Conservation (phyloP, 1,140 invertebrate species). For the Macrocentrus cingulum region DNA sequence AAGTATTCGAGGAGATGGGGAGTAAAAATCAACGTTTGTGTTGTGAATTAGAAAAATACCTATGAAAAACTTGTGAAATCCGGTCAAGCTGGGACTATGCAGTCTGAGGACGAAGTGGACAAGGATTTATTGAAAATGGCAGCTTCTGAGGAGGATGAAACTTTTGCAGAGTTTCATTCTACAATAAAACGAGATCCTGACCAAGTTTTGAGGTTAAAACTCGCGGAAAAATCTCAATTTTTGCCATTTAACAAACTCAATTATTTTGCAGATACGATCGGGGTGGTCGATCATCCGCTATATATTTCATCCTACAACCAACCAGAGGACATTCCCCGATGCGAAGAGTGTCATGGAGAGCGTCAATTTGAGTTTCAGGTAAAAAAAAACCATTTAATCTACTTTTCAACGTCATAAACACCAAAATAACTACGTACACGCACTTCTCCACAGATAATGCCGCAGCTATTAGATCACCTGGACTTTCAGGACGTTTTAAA, state of each 20-base stretch:
- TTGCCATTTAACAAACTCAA: constrained; percentile 17
- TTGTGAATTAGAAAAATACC: no score
- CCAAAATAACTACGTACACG: no score
- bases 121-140: not conserved
- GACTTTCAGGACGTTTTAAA: constrained; percentile 69
- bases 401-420: no score
- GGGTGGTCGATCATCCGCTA: constrained; percentile 73
- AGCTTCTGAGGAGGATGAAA: constrained; percentile 69
- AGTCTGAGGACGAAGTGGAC: not conserved
- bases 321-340: constrained; percentile 69
- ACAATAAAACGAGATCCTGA: constrained; percentile 65
- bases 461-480: constrained; percentile 80
- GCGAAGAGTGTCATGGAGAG: constrained; percentile 70
- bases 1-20: not conserved
- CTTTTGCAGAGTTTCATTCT: constrained; percentile 70
- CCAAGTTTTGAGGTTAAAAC: constrained; percentile 75
- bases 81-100: no score
- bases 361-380: constrained; percentile 93
- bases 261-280: constrained; percentile 68
- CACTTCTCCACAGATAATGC: constrained; percentile 91
- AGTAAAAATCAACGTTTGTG: no score
- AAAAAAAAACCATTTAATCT: no score
- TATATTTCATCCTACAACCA: constrained; percentile 71
- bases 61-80: no score
- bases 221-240: constrained; percentile 15